Evolutionary conservation across 1,140 invertebrate genomes (phyloP).

Genomic region (Pogonomyrmex barbatus): DNA sequence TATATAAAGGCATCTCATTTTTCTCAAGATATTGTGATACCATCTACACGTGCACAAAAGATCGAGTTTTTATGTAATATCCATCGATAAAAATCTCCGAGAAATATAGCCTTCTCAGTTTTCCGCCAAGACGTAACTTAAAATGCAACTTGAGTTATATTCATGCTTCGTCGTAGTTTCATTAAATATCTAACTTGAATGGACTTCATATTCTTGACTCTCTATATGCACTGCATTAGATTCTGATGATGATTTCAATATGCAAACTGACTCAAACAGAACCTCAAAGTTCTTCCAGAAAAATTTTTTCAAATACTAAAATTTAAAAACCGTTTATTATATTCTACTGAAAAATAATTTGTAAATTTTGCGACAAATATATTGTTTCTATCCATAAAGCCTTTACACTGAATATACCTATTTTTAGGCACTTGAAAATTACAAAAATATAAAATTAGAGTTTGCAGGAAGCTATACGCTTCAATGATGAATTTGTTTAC

Average conservation of each 20-base stretch:
- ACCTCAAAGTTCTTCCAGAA: not conserved
- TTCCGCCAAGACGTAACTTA: constrained; percentile 10
- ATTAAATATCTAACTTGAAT: constrained; percentile 32
- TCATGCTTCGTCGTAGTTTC: not conserved
- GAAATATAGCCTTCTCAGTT: not conserved
- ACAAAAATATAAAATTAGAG: not conserved
- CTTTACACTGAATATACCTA: not conserved
- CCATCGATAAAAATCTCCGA: not conserved
- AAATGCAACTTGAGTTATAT: constrained; percentile 41
- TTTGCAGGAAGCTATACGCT: not conserved
- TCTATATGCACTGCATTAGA: not conserved
- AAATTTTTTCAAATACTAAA: not conserved
- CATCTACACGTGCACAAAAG: too few species aligned
- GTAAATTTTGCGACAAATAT: not conserved
- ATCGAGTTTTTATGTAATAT: not conserved
- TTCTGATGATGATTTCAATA: constrained; percentile 34
- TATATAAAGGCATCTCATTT: not conserved
- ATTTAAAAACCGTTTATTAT: not conserved
- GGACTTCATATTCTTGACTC: constrained; percentile 2
- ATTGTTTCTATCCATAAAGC: not conserved
- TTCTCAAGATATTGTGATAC: not conserved
- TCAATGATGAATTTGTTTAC: not conserved
- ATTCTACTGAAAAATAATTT: not conserved
- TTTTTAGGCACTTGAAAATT: not conserved
- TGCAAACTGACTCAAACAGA: not conserved